Evolutionary conservation across 2,797 vertebrate species (phyloP).

Genomic region (Danio choprae): DNA sequence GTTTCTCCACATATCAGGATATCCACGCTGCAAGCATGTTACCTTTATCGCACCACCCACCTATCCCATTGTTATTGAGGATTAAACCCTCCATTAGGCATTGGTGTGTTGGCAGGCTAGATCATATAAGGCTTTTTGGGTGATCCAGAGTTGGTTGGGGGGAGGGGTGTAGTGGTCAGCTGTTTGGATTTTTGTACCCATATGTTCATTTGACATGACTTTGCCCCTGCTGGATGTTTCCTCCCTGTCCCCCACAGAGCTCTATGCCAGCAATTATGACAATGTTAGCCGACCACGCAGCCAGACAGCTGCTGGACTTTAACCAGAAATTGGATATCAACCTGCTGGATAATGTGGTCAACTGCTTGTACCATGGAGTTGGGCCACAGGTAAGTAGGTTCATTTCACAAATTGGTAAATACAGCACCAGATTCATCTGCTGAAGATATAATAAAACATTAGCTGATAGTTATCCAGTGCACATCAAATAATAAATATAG

Average conservation of each 20-base stretch:
- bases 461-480: too few relatives aligned
- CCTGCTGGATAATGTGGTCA: constrained; percentile 98
- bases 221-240: constrained; percentile 71
- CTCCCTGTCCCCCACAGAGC: constrained; percentile 86
- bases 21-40: constrained; percentile 10
- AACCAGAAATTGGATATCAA: constrained; percentile 99
- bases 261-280: constrained; percentile 99
- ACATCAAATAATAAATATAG: too few relatives aligned
- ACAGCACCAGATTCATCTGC: neutral
- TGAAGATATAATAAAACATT: too few relatives aligned
- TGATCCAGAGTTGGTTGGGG: neutral
- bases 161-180: constrained; percentile 65
- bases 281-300: constrained; percentile 99
- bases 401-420: neutral
- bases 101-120: constrained; percentile 17
- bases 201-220: constrained; percentile 72
- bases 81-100: constrained; percentile 2
- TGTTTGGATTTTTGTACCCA: constrained; percentile 67
- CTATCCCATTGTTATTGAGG: neutral
- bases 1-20: constrained; percentile 15
- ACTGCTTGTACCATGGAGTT: constrained; percentile 98
- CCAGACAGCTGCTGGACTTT: constrained; percentile 99
- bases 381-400: constrained; percentile 93
- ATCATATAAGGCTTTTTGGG: constrained; percentile 36
- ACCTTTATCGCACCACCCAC: neutral